A percentile compares a stretch with the other conserved stretches of the same genome.
Evolutionary conservation across 2,888 invertebrate genomes (phyloP).

Genomic region (Synanthedon andrenaeformis): DNA sequence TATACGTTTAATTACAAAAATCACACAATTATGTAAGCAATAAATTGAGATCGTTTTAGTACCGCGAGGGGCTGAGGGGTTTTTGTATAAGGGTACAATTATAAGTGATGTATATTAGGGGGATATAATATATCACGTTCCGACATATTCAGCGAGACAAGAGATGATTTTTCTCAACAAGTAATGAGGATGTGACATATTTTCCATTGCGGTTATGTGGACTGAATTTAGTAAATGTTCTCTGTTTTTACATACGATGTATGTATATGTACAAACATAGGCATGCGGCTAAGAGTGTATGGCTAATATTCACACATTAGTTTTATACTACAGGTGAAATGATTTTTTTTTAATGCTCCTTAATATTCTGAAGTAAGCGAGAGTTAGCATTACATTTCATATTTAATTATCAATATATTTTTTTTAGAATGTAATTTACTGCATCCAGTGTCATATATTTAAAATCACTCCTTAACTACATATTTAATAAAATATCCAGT

Average conservation of each 20-base stretch:
- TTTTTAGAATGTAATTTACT: background rate
- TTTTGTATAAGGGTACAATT: constrained; percentile 25
- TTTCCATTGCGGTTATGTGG: no score
- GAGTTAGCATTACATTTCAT: background rate
- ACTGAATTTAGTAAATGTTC: no score
- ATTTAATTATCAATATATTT: background rate
- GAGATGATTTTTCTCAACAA: no score
- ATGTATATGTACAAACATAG: constrained; percentile 8
- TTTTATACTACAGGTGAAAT: background rate
- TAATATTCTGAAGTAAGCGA: background rate
- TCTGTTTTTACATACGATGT: constrained; percentile 11
- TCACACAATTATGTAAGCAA: constrained; percentile 29
- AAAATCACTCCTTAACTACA: no score
- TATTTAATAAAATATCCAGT: constrained; percentile 28
- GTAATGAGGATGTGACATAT: no score
- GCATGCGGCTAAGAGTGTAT: constrained; percentile 25
- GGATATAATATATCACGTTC: no score
- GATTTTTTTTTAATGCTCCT: background rate
- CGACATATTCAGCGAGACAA: no score
- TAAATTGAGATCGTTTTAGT: constrained; percentile 13
- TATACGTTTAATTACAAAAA: constrained; percentile 12
- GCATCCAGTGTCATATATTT: background rate
- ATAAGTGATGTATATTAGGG: constrained; percentile 11
- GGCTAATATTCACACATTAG: no score
- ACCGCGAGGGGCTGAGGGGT: constrained; percentile 6